These are phyloP conservation scores for Pygoscelis antarcticus DNA, from an alignment of 2,113 vertebrate genomes.

Conservation along the genomic window DNA sequence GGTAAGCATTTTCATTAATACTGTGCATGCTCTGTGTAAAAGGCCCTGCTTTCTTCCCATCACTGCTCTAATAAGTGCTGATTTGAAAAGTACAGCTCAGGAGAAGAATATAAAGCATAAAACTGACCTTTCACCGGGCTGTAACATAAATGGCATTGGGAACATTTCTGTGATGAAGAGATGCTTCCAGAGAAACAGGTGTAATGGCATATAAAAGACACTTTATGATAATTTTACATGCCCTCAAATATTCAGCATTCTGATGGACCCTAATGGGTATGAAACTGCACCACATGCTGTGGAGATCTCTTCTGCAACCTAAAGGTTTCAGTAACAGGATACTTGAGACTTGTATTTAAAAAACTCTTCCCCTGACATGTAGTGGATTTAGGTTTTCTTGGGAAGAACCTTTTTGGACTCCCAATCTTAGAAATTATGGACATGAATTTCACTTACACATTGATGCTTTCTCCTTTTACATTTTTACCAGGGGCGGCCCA, in stretches of 20 bases:
- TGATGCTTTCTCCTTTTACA: background rate
- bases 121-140: background rate
- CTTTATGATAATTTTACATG: background rate
- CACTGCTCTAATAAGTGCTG: background rate
- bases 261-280: background rate
- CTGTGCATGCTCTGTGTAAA: background rate
- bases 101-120: background rate
- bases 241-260: background rate
- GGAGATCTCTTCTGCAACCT: background rate
- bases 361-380: background rate
- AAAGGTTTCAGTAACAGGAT: background rate
- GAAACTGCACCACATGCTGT: background rate
- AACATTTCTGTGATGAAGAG: background rate
- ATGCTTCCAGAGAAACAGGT: background rate
- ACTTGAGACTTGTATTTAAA: background rate
- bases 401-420: background rate
- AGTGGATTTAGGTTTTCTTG: background rate
- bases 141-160: background rate
- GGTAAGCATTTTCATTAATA: background rate
- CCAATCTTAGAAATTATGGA: background rate
- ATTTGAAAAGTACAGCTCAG: background rate
- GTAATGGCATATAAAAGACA: slow-evolving; percentile 16
- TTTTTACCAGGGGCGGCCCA: background rate
- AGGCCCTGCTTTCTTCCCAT: background rate
- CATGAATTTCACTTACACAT: background rate